Evolutionary conservation across 1,140 invertebrate genomes (phyloP).

Genomic region (Venustaconcha ellipsiformis): DNA sequence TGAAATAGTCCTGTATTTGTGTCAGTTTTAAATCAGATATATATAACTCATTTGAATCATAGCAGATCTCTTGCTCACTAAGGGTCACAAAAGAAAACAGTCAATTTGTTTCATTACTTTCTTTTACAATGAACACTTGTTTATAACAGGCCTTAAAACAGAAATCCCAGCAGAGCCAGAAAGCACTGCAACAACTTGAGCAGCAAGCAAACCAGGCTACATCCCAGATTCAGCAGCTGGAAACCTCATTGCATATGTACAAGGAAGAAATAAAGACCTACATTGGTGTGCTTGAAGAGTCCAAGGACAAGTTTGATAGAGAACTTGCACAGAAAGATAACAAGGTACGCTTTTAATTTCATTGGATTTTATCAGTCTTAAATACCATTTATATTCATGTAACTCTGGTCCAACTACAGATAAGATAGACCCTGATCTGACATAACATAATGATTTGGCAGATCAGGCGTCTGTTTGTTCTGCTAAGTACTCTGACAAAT

Average conservation of each 20-base stretch:
- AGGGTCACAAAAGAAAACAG: no score
- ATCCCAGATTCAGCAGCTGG: slow-evolving; percentile 52
- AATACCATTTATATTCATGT: background rate
- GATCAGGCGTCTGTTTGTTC: no score
- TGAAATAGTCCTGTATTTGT: no score
- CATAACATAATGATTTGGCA: no score
- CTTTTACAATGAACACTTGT: background rate
- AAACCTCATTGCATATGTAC: slow-evolving; percentile 52
- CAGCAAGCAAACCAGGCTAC: slow-evolving; percentile 43
- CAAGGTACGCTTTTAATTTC: slow-evolving; percentile 32
- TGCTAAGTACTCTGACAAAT: no score
- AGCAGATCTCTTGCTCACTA: no score
- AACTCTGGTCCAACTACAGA: background rate
- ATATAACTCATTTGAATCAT: no score
- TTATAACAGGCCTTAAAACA: slow-evolving; percentile 44
- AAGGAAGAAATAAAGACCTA: slow-evolving; percentile 56
- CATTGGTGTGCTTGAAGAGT: slow-evolving; percentile 51
- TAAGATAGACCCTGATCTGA: no score
- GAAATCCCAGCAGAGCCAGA: slow-evolving; percentile 38
- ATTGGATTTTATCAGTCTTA: background rate
- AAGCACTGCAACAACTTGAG: slow-evolving; percentile 44
- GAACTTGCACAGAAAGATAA: slow-evolving; percentile 51
- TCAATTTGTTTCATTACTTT: no score
- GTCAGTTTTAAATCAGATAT: no score
- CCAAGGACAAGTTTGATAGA: slow-evolving; percentile 53